A percentile compares a stretch with the other conserved stretches of the same genome.
phyloP scores from a whole-genome alignment of 2,113 vertebrate species.

The Scortum barcoo region DNA sequence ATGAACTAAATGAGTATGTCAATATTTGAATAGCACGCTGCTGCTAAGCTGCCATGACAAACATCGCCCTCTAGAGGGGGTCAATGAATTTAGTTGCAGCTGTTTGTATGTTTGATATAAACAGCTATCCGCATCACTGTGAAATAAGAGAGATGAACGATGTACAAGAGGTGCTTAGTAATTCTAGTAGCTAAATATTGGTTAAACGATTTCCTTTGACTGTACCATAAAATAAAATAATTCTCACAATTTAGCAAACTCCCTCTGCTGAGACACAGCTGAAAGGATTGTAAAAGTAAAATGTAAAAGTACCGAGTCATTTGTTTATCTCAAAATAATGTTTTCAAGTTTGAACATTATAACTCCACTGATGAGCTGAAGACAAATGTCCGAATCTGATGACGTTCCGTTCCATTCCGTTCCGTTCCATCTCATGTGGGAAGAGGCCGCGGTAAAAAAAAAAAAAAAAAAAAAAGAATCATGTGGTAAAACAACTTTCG shows the following conservation, averaged over 20 bases:
- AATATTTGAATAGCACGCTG: neutral
- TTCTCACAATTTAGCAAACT: too few species aligned
- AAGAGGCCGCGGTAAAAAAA: conserved; percentile 44
- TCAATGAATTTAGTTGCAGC: neutral
- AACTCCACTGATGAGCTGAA: neutral
- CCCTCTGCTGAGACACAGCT: too few species aligned
- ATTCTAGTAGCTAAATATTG: neutral
- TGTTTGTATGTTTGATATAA: too few species aligned
- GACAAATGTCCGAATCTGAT: neutral
- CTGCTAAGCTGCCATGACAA: neutral
- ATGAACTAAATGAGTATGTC: neutral
- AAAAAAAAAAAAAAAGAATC: too few species aligned
- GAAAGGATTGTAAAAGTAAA: too few species aligned
- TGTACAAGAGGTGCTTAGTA: neutral
- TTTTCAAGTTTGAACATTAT: too few species aligned
- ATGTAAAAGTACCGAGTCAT: too few species aligned
- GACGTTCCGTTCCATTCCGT: neutral
- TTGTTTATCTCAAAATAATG: too few species aligned
- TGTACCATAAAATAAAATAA: too few species aligned
- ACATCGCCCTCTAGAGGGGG: neutral
- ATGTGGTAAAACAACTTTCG: conserved; percentile 72
- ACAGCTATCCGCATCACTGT: neutral
- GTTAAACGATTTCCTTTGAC: neutral
- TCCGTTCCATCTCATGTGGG: neutral
- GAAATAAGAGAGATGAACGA: neutral